A percentile compares a stretch with the other conserved stretches of the same genome.
Evolutionary conservation across 2,113 vertebrate species (phyloP).

Genomic region (Fulmarus glacialis): DNA sequence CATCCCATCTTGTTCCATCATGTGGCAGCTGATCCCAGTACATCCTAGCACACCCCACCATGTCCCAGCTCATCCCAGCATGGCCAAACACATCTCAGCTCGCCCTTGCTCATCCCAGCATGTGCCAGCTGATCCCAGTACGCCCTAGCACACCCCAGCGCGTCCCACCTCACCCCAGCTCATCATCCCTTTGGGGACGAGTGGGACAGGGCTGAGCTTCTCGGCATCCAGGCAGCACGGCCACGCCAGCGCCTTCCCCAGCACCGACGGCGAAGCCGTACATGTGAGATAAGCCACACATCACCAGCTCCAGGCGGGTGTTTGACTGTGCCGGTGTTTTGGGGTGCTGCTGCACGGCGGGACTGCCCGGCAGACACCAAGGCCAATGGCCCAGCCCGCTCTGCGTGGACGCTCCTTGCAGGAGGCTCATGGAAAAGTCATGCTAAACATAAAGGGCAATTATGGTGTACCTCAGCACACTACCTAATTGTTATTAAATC

Average conservation of each 20-base stretch:
- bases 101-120: not conserved
- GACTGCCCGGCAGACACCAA: fast-evolving
- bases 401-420: fast-evolving
- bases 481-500: not conserved
- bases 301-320: not conserved
- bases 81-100: not conserved
- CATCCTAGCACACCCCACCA: not conserved
- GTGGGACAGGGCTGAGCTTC: not conserved
- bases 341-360: too few species aligned
- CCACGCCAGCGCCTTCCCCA: not conserved
- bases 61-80: not conserved
- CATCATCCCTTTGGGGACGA: not conserved
- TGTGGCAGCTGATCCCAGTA: not conserved
- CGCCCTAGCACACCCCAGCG: not conserved
- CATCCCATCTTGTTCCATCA: too few species aligned
- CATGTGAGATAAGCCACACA: fast-evolving
- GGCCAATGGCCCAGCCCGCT: fast-evolving
- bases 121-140: not conserved
- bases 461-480: not conserved
- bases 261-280: not conserved
- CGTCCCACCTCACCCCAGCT: not conserved
- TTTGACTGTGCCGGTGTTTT: not conserved
- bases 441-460: not conserved
- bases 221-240: not conserved
- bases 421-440: not conserved